Percentiles rank a stretch among this genome's conserved stretches.
phyloP scores from a whole-genome alignment of 2,797 vertebrate genomes.

The Tokudaia muenninki region DNA sequence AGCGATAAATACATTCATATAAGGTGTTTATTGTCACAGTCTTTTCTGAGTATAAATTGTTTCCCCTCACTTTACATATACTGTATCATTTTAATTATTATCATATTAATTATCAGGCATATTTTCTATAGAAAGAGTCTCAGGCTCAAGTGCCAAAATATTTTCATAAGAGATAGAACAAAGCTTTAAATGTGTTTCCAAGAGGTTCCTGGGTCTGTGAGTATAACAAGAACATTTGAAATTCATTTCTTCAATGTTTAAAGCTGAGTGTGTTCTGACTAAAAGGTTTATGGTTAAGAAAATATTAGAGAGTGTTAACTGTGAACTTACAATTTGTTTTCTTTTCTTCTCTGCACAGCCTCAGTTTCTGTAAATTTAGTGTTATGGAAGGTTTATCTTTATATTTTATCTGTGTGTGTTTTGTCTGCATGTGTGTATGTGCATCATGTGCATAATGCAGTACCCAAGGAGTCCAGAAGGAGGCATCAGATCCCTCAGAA shows the following conservation, averaged over 20 bases:
- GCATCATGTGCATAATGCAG: neutral
- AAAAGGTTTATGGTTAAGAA: constrained; percentile 29
- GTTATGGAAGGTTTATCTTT: neutral
- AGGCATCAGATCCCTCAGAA: neutral
- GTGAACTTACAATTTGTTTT: neutral
- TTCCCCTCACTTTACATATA: neutral
- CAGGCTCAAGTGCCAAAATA: neutral
- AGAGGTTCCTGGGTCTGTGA: neutral
- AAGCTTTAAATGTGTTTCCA: neutral
- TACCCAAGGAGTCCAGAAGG: neutral
- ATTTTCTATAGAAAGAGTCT: neutral
- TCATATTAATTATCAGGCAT: neutral
- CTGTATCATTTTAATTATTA: constrained; percentile 37
- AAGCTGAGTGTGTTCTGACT: neutral
- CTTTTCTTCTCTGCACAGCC: neutral
- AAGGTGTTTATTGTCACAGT: neutral
- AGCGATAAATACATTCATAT: neutral
- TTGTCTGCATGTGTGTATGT: neutral
- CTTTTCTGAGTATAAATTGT: neutral
- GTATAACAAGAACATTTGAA: neutral
- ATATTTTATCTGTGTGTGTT: neutral
- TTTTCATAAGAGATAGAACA: neutral
- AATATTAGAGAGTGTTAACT: neutral
- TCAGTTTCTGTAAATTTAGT: constrained; percentile 13
- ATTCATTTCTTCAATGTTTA: neutral